Percentiles rank a stretch among this genome's conserved stretches.
Conservation (phyloP, 2,797 vertebrate genomes). For the Manis javanica region DNA sequence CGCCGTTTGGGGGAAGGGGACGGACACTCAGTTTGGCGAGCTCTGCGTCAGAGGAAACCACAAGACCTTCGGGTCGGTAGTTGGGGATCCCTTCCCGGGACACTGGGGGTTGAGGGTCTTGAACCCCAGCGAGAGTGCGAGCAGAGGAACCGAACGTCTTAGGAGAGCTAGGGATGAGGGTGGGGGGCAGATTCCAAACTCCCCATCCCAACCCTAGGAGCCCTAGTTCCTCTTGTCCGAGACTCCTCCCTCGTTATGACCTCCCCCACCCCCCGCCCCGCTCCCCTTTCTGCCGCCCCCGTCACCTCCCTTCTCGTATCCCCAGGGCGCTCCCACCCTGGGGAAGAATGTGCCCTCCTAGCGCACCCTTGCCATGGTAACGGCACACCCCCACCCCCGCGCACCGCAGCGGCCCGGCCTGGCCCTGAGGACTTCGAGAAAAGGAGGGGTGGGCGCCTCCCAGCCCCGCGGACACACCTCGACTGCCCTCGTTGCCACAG, state of each 20-base stretch:
- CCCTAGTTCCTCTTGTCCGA: constrained; percentile 22
- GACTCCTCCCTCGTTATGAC: constrained; percentile 71
- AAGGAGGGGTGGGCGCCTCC: constrained; percentile 52
- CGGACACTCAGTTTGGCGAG: neutral
- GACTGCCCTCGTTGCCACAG: constrained; percentile 72
- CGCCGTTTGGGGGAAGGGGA: constrained; percentile 52
- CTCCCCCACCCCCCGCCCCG: neutral
- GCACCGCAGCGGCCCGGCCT: constrained; percentile 74
- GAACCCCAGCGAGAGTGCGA: neutral
- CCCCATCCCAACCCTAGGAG: constrained; percentile 40
- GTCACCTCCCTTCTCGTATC: constrained; percentile 38
- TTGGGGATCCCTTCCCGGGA: neutral
- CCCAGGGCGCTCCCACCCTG: constrained; percentile 59
- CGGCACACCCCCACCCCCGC: constrained; percentile 83
- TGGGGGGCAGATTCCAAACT: constrained; percentile 54
- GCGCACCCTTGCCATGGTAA: constrained; percentile 80
- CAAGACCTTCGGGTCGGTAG: neutral
- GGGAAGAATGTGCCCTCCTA: constrained; percentile 82
- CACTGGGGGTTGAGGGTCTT: neutral
- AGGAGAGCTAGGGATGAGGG: neutral
- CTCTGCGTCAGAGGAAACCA: neutral
- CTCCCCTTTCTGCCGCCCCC: constrained; percentile 67
- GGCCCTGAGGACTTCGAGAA: constrained; percentile 52
- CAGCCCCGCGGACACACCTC: constrained; percentile 74
- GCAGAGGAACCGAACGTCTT: neutral